Base-by-base conservation (phyloP, 2,113 vertebrate genomes). In the Suncus etruscus region DNA sequence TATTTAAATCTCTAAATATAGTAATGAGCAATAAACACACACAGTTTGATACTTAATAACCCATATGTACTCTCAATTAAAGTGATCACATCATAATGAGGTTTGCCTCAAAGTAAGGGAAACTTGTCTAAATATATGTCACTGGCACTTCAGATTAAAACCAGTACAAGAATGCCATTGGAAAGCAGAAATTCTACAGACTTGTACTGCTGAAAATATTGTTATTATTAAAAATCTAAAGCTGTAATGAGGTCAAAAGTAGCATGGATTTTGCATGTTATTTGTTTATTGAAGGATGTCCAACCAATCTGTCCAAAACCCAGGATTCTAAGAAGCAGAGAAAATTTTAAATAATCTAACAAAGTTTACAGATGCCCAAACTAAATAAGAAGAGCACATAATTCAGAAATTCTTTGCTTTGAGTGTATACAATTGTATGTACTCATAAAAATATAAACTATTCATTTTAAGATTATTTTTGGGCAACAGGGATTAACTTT, bases 1-100 rank as follows among this genome's bases (percentile, higher is more conserved):
- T 91, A 90, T 95, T 96, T 95, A 94, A 94, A 91, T 27, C 73
- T 94, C 94, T 94, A 95, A 90, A 95, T 96, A 95, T 95, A 94
- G 91, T 88, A 95, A 94, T 91, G 88, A 95, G 92, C 92, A 95
- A 95, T 96, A 94, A 93, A 95, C 91, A 95, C 93, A 96, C 94
- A 83, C 91, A 91, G 92, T 97, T 96, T 97, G 94, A 94, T 95
- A 95, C 94, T 95, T 96, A 96, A 96, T 95, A 96, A 95, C 89
- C 94, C 94, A 82, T 94, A 91, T 89, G 78, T 83, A 93, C 65
- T 87, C n/a, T 65, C 72, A 1, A 92, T 95, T 96, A 95, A 93
- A 92, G 32, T 93, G 93, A 93, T 89, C 89, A 83, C 80, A 94
- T 96, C 92, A 94, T 94, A 97, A 97, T 95, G 93, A 97, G 78